These are phyloP conservation scores for Pseudomyrmex flavicornis DNA, from an alignment of 1,140 invertebrate species.

Conservation along the genomic window DNA sequence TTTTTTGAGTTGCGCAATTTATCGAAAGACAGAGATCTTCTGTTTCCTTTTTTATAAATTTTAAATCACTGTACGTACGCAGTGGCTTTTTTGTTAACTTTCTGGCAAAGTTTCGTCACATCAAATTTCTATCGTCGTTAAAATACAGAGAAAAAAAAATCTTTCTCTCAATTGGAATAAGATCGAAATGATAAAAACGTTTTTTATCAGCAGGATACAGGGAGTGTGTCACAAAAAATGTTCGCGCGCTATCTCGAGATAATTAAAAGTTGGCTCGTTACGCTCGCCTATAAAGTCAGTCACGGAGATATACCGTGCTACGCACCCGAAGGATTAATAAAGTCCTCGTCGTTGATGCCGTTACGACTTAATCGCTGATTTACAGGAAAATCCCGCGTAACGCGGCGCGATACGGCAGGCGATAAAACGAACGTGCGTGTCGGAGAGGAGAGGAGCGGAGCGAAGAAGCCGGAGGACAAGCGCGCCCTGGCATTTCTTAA, in stretches of 20 bases:
- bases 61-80: too few relatives aligned
- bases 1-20: neutral
- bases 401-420: constrained; percentile 31
- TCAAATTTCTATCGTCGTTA: too few relatives aligned
- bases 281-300: constrained; percentile 2
- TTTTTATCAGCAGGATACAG: neutral
- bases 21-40: neutral
- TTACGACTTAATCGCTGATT: constrained; percentile 42
- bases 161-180: too few relatives aligned
- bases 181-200: neutral
- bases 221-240: neutral
- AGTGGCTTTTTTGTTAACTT: too few relatives aligned
- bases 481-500: constrained; percentile 63
- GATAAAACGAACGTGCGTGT: constrained; percentile 36
- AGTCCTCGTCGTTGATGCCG: constrained; percentile 11
- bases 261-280: constrained; percentile 41
- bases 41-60: neutral
- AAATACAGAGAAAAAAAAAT: too few relatives aligned
- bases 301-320: neutral
- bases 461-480: constrained; percentile 43
- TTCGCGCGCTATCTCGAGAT: constrained; percentile 1
- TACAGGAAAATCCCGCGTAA: constrained; percentile 48
- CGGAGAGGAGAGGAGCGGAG: constrained; percentile 19
- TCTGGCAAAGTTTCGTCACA: too few relatives aligned
- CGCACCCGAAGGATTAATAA: constrained; percentile 28